Evolutionary conservation across 2,797 vertebrate genomes (phyloP), one percentile per base, ranked within the genome.

Genomic region (Jordanella pulchra): DNA sequence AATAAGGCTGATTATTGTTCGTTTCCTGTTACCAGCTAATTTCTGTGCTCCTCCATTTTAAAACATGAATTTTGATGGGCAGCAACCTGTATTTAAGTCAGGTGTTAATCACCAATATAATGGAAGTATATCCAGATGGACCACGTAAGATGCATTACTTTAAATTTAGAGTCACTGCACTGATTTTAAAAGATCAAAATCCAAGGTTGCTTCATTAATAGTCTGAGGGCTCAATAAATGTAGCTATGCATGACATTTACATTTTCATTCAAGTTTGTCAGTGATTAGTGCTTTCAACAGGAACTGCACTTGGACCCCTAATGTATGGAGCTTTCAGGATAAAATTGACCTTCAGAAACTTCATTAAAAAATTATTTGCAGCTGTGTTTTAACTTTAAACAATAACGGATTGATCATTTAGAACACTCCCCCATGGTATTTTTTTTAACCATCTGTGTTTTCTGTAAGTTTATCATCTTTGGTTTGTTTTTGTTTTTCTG

Each of bases 401-500:
- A 30, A 2, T 21, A 1, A 66, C 6, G 17, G 7, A 6, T 27
- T 27, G 66, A 50, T 7, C 30, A 21, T 13, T 11, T 21, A 39
- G 47, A 39, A 35, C 28, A 4, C n/a, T 45, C 6, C 44, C 48
- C 48, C 48, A 47, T 25, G 45, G 13, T 9, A 47, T 65, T 44
- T 45, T 7, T 64, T 42, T 13, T n/a, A n/a, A 23, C 47, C 17
- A 48, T 50, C 48, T 42, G 28, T 42, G 35, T 74, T 42, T 3
- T 12, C 35, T 21, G 3, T 42, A 18, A 25, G 5, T 54, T 1
- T 30, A 28, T 28, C 7, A 21, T 27, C 4, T 48, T 7, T 71
- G 35, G 17, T 47, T 44, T 11, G 11, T 25, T 1, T 39, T 27
- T 44, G 25, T 30, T 79, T 87, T 87, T 76, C 80, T 14, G 65